Conservation (phyloP, 1,140 invertebrate genomes). For the Hetaerina americana region DNA sequence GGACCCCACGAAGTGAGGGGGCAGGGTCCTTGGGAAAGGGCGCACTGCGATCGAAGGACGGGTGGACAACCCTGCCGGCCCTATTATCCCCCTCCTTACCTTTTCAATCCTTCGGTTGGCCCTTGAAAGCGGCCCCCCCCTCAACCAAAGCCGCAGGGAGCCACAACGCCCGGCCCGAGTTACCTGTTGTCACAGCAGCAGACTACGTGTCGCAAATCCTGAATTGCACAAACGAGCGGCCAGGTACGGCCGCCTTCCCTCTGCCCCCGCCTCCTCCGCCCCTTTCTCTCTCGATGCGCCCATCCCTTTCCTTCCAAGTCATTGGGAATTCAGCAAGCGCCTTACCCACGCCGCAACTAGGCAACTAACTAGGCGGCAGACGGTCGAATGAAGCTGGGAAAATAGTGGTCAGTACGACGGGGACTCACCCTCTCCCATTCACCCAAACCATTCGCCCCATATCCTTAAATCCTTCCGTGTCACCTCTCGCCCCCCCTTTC, state of each 20-base stretch:
- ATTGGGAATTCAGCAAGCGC: constrained; percentile 13
- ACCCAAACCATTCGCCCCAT: constrained; percentile 12
- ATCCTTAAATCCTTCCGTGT: constrained; percentile 23
- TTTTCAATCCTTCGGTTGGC: too few species aligned
- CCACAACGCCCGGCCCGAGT: not conserved
- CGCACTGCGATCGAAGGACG: not conserved
- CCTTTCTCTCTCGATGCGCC: constrained; percentile 3
- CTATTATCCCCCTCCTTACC: too few species aligned
- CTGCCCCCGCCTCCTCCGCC: constrained; percentile 28
- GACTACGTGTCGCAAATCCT: not conserved
- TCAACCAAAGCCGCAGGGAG: too few species aligned
- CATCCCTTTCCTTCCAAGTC: constrained; percentile 13
- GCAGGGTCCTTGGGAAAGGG: not conserved
- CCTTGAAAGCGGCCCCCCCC: too few species aligned
- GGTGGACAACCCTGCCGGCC: not conserved
- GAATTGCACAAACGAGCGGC: not conserved
- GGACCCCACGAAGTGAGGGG: too few species aligned
- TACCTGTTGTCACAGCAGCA: not conserved
- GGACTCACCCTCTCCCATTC: constrained; percentile 3
- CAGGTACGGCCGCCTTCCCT: constrained; percentile 12
- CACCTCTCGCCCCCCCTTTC: constrained; percentile 3
- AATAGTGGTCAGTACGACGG: constrained; percentile 27
- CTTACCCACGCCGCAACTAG: constrained; percentile 12
- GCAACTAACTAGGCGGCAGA: constrained; percentile 24
- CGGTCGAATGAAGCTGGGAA: constrained; percentile 31